Evolutionary conservation across 2,113 vertebrate species (phyloP).

Genomic region (Caretta caretta): DNA sequence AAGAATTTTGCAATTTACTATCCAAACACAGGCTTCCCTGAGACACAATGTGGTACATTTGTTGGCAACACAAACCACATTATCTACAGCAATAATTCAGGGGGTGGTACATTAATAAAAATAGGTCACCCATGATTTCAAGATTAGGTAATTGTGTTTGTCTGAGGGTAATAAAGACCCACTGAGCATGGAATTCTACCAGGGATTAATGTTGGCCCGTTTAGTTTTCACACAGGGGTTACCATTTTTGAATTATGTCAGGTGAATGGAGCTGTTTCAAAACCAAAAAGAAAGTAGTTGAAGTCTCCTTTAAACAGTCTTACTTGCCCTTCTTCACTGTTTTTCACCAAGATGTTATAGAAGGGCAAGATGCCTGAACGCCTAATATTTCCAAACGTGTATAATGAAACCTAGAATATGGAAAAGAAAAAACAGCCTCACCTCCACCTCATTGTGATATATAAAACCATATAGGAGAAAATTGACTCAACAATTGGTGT

Average conservation of each 20-base stretch:
- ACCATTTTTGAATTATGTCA: constrained; percentile 36
- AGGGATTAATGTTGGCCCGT: constrained; percentile 33
- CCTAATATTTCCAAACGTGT: background rate
- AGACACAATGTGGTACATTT: constrained; percentile 5
- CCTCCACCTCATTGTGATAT: background rate
- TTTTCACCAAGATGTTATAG: background rate
- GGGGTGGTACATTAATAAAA: constrained; percentile 63
- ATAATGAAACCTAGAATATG: background rate
- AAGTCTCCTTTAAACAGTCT: background rate
- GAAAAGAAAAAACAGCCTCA: background rate
- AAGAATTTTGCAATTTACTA: constrained; percentile 54
- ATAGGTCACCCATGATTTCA: constrained; percentile 56
- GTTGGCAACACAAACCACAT: constrained; percentile 60
- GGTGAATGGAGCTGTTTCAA: background rate
- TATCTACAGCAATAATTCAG: constrained; percentile 39
- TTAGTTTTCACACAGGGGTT: constrained; percentile 69
- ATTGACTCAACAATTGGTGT: background rate
- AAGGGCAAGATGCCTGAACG: background rate
- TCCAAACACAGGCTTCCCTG: background rate
- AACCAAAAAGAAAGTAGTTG: background rate
- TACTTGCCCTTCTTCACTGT: background rate
- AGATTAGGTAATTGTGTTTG: constrained; percentile 42
- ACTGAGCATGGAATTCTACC: constrained; percentile 24
- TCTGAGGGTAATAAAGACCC: constrained; percentile 30
- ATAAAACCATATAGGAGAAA: background rate